Evolutionary conservation across 2,888 invertebrate species (phyloP).

Genomic region (Spodoptera exigua): DNA sequence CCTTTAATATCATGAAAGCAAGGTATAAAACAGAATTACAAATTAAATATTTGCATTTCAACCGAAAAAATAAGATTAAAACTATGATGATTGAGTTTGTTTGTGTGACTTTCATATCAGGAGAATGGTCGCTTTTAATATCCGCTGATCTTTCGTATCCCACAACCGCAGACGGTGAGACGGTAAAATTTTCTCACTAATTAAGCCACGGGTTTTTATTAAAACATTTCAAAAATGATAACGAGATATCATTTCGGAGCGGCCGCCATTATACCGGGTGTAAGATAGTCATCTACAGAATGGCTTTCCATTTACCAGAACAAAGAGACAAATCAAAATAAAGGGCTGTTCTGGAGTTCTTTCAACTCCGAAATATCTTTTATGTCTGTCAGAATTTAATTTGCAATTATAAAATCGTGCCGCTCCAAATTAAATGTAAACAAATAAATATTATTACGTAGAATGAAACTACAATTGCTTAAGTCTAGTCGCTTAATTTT

Average conservation of each 20-base stretch:
- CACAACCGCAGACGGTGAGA: slow-evolving; percentile 1
- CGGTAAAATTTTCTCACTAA: slow-evolving; percentile 25
- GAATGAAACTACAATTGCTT: slow-evolving; percentile 38
- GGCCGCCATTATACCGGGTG: slow-evolving; percentile 60
- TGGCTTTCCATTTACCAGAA: slow-evolving; percentile 76
- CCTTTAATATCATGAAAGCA: too few relatives aligned
- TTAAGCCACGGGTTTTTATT: slow-evolving; percentile 42
- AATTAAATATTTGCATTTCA: too few relatives aligned
- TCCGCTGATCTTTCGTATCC: slow-evolving; percentile 12
- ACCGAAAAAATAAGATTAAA: not conserved
- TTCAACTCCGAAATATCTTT: slow-evolving; percentile 71
- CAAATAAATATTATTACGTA: slow-evolving; percentile 25
- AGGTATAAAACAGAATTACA: too few relatives aligned
- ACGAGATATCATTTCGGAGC: slow-evolving; percentile 61
- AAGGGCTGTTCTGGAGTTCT: slow-evolving; percentile 72
- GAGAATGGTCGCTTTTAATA: slow-evolving; percentile 2
- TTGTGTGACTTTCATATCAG: not conserved
- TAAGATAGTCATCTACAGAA: slow-evolving; percentile 74
- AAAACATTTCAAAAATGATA: slow-evolving; percentile 62
- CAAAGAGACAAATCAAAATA: slow-evolving; percentile 80
- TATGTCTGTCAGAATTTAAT: slow-evolving; percentile 67
- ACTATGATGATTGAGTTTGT: not conserved
- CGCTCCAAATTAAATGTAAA: slow-evolving; percentile 38
- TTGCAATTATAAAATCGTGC: slow-evolving; percentile 60
- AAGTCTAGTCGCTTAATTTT: slow-evolving; percentile 34